Conservation (phyloP, 2,888 invertebrate species). For the Nesidiocoris tenuis region DNA sequence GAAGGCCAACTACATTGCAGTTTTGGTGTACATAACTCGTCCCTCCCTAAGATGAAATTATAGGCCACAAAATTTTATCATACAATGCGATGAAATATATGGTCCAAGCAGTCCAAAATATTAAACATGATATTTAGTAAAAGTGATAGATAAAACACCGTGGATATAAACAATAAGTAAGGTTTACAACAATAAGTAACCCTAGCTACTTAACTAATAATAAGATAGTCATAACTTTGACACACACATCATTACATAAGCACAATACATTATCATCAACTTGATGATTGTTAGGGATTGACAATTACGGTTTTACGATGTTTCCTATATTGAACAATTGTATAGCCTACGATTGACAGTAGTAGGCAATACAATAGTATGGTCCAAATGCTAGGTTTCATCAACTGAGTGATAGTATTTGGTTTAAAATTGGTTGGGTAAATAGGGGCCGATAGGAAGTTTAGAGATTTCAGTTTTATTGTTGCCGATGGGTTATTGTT, state of each 20-base stretch:
- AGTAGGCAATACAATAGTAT: neutral
- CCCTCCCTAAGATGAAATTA: slow-evolving; percentile 1
- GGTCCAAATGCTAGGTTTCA: neutral
- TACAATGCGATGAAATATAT: no score
- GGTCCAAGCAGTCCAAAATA: neutral
- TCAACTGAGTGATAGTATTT: neutral
- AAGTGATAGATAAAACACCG: neutral
- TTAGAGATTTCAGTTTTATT: slow-evolving; percentile 9
- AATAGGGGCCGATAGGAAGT: no score
- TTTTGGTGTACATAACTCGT: slow-evolving; percentile 1
- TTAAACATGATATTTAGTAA: no score
- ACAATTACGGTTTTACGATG: neutral
- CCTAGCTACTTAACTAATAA: no score
- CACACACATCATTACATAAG: no score
- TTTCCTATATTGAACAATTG: neutral
- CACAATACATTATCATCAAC: no score
- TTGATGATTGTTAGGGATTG: no score
- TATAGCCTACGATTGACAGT: neutral
- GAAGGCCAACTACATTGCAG: no score
- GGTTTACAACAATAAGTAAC: neutral
- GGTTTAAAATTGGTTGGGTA: neutral
- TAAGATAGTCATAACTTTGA: no score
- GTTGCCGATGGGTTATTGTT: neutral
- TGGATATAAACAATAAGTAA: neutral
- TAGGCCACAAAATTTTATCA: neutral